Percentiles rank a stretch among this genome's conserved stretches.
These are phyloP conservation scores for Trissolcus basalis DNA, from an alignment of 1,140 invertebrate genomes.

Conservation along the genomic window DNA sequence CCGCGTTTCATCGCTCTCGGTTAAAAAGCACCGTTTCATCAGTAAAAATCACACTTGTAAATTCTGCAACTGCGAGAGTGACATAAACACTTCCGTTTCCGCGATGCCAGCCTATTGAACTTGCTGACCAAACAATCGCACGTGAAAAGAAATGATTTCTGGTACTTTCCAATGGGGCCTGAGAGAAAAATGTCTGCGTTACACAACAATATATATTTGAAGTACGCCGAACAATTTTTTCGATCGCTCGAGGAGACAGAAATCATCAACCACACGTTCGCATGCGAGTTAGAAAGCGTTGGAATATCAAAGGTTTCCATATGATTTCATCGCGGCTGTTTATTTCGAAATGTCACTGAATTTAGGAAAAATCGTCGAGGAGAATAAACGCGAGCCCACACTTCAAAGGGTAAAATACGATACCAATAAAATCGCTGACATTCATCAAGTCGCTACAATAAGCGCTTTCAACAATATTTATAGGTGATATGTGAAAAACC, in stretches of 20 bases:
- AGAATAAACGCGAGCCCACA: conserved; percentile 14
- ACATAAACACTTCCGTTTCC: too few relatives aligned
- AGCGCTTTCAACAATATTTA: conserved; percentile 38
- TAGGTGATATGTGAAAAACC: conserved; percentile 24
- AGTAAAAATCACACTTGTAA: too few relatives aligned
- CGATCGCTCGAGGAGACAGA: conserved; percentile 23
- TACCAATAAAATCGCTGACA: conserved; percentile 38
- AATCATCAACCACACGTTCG: conserved; percentile 29
- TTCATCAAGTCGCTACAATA: conserved; percentile 42
- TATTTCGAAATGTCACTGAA: conserved; percentile 19
- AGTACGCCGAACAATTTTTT: background rate
- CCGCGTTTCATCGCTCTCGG: too few relatives aligned
- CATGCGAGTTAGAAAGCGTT: conserved; percentile 33
- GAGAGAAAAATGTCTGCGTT: conserved; percentile 2
- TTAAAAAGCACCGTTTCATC: too few relatives aligned
- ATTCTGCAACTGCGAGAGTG: too few relatives aligned
- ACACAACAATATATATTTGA: conserved; percentile 30
- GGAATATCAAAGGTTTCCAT: conserved; percentile 17
- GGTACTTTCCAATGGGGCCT: too few relatives aligned
- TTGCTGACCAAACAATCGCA: too few relatives aligned
- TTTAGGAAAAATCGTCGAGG: conserved; percentile 17
- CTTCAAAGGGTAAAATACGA: conserved; percentile 28
- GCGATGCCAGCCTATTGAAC: too few relatives aligned
- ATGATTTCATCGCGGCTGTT: conserved; percentile 12
- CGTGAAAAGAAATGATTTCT: too few relatives aligned